These are phyloP conservation scores for Napeogenes inachia DNA, from an alignment of 2,888 invertebrate genomes.

Conservation along the genomic window DNA sequence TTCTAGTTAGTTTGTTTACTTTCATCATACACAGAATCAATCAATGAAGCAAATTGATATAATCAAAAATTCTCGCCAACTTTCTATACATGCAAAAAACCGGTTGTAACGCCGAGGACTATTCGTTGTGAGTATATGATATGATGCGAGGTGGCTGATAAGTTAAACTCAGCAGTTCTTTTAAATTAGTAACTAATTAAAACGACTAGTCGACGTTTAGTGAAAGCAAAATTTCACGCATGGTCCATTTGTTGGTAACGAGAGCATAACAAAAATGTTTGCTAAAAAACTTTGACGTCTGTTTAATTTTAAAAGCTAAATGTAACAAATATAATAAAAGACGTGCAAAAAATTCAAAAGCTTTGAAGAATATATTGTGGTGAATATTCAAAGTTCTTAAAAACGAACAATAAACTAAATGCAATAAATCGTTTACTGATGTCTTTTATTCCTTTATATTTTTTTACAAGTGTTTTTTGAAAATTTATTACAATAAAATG, in stretches of 20 bases:
- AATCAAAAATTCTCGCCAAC: slow-evolving; percentile 3
- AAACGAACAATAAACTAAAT: too few relatives aligned
- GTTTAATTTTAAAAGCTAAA: slow-evolving; percentile 27
- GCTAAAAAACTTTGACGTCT: slow-evolving; percentile 37
- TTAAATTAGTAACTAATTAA: slow-evolving; percentile 59
- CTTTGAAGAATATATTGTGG: neutral
- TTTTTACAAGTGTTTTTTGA: too few relatives aligned
- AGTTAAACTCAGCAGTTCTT: slow-evolving; percentile 1
- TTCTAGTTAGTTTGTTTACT: slow-evolving; percentile 2
- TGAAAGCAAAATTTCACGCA: slow-evolving; percentile 66
- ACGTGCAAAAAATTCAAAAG: neutral
- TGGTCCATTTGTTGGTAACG: slow-evolving; percentile 43
- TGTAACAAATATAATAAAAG: neutral
- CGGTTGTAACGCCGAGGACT: neutral
- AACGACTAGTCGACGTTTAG: slow-evolving; percentile 52
- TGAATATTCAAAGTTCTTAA: too few relatives aligned
- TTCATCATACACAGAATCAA: neutral
- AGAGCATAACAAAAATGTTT: slow-evolving; percentile 17
- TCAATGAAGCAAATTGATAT: slow-evolving; percentile 2
- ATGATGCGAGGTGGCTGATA: neutral
- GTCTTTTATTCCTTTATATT: too few relatives aligned
- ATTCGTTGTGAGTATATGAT: neutral
- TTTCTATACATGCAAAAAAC: slow-evolving; percentile 6
- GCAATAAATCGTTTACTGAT: too few relatives aligned
- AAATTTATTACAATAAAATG: too few relatives aligned